Conservation (phyloP, 2,113 vertebrate species). For the Sinocyclocheilus anshuiensis region DNA sequence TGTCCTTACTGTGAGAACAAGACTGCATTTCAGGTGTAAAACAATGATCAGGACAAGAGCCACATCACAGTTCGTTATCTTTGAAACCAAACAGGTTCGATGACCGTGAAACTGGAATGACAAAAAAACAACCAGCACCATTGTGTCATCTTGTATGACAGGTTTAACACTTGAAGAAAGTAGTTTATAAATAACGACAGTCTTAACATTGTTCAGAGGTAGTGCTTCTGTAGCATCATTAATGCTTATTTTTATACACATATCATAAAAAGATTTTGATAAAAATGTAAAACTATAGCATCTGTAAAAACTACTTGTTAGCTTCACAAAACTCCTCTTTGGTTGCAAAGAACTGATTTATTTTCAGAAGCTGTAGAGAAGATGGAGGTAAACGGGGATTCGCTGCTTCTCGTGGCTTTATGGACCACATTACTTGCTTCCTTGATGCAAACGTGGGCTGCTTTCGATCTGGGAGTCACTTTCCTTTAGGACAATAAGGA, state of each 20-base stretch:
- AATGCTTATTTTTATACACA: background rate
- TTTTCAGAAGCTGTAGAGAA: background rate
- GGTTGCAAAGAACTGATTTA: conserved; percentile 17
- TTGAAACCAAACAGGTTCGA: conserved; percentile 50
- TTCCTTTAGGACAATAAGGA: background rate
- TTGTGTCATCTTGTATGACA: conserved; percentile 65
- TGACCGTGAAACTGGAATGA: conserved; percentile 71
- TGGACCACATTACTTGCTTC: background rate
- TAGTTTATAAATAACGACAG: conserved; percentile 19
- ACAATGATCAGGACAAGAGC: conserved; percentile 1
- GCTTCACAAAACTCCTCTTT: conserved; percentile 2
- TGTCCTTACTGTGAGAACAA: background rate
- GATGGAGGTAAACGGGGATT: background rate
- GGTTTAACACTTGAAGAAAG: conserved; percentile 64
- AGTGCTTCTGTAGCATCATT: background rate
- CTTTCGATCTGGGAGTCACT: background rate
- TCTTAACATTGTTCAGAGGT: conserved; percentile 20
- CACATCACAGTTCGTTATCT: conserved; percentile 2
- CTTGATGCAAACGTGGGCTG: background rate
- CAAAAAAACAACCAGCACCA: conserved; percentile 50
- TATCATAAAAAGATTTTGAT: background rate
- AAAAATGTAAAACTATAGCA: background rate
- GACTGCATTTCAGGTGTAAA: conserved; percentile 23
- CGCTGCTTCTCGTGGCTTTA: background rate
- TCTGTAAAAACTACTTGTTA: conserved; percentile 1